Evolutionary conservation across 35 echinoderm and acorn worm species (phyloP), one percentile per base, ranked within the genome.

Genomic region (Eucidaris tribuloides): DNA sequence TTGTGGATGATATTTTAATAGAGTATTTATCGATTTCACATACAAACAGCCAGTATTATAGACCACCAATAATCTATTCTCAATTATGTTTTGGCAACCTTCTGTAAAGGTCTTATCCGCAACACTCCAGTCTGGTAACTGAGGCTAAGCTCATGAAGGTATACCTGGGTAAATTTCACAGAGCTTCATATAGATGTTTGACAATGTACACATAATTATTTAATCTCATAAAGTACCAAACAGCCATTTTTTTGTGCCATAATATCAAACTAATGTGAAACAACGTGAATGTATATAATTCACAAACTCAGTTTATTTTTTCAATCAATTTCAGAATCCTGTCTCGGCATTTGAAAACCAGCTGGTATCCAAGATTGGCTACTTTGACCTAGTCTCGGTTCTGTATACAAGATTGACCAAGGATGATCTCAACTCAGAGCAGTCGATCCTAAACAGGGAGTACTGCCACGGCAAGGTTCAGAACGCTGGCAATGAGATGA

Each of bases 401-500:
- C 62, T 97, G 30, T 97, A 97, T 63, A 89, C 94, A 19, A 38
- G 90, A 11, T 82, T 97, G 14, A 83, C 36, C 7, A 97, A 89
- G 57, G 94, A 97, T 46, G 84, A 97, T 36, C 79, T 97, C 6
- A 76, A 89, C 57, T 84, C 85, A 1, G 35, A 78, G 46, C 36
- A 60, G 7, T 97, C 94, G 13, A 64, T 56, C 9, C 85, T 97
- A 77, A 97, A 97, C 50, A 88, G 70, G 50, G 89, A 86, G 20
- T 97, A 86, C 82, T 89, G 85, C 50, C 32, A 64, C 15, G 74
- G 55, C 24, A 68, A 79, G 2, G 81, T 84, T 32, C 85, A 88
- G 46, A 92, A 71, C 60, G n/a, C n/a, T n/a, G 94, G 94, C 18
- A 92, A 97, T 52, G 94, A 97, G 48, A 86, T 97, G 90, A 92